These are phyloP conservation scores for Mylabris sibirica DNA, from an alignment of 2,888 invertebrate species.

Conservation along the genomic window DNA sequence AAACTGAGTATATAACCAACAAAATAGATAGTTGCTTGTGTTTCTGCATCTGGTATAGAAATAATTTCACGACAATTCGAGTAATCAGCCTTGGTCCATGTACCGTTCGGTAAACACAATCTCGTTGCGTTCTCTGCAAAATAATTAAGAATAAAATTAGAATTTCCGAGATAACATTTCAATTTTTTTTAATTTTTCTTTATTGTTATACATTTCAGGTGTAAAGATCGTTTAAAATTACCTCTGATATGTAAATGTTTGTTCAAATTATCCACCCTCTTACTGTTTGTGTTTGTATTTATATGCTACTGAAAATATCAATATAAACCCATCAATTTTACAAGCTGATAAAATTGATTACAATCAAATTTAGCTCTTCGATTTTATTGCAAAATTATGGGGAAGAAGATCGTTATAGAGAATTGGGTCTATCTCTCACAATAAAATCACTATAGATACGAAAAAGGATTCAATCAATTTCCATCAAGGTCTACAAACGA, in stretches of 20 bases:
- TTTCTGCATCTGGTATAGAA: slow-evolving; percentile 69
- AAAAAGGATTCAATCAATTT: too few relatives aligned
- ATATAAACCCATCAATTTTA: background rate
- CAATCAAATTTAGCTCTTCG: background rate
- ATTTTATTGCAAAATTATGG: too few relatives aligned
- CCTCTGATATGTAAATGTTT: background rate
- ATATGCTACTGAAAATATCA: background rate
- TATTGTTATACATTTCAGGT: background rate
- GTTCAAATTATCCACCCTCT: background rate
- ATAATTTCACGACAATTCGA: slow-evolving; percentile 72
- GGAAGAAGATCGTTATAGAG: too few relatives aligned
- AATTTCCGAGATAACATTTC: too few relatives aligned
- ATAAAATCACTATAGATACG: too few relatives aligned
- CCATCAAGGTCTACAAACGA: too few relatives aligned
- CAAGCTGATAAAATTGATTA: background rate
- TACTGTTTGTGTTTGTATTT: background rate
- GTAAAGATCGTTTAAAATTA: background rate
- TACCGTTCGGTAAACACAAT: slow-evolving; percentile 78
- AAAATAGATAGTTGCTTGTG: slow-evolving; percentile 82
- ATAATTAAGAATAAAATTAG: slow-evolving; percentile 28
- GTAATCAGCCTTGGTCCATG: slow-evolving; percentile 85
- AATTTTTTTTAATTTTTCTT: background rate
- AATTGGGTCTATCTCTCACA: too few relatives aligned
- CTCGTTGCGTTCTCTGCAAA: slow-evolving; percentile 86
- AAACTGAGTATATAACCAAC: slow-evolving; percentile 86